Conservation (phyloP, 2,888 invertebrate genomes). For the Sesia bembeciformis region DNA sequence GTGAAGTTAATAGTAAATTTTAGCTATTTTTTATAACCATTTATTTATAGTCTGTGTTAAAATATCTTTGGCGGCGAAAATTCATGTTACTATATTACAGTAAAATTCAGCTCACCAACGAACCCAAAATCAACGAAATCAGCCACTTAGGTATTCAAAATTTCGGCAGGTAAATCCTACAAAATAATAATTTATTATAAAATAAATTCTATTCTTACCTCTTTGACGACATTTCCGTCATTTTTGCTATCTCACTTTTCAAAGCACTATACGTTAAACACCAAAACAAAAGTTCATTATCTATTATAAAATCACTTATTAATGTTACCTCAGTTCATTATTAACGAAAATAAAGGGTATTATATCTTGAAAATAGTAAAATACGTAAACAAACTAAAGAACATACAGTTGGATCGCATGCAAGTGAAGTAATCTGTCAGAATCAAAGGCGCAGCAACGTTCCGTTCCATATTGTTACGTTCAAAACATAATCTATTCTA, state of each 20-base stretch:
- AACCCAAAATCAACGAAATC: conserved; percentile 1
- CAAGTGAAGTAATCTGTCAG: neutral
- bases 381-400: conserved; percentile 7
- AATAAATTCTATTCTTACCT: conserved; percentile 41
- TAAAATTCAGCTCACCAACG: no score
- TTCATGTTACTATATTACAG: no score
- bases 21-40: no score
- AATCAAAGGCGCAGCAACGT: no score
- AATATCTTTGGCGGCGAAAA: no score
- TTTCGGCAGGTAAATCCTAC: neutral
- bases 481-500: no score
- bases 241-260: conserved; percentile 37
- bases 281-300: conserved; percentile 40
- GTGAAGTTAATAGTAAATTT: no score
- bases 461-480: no score
- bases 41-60: no score
- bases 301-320: conserved; percentile 10
- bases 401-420: conserved; percentile 5
- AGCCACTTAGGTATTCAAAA: conserved; percentile 4
- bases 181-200: conserved; percentile 6
- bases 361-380: conserved; percentile 12
- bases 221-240: conserved; percentile 62
- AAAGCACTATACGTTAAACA: conserved; percentile 21
- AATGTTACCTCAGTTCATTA: neutral
- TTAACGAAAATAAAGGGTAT: conserved; percentile 8